Base-by-base conservation (phyloP, 2,888 invertebrate genomes). In the Timandra comae region DNA sequence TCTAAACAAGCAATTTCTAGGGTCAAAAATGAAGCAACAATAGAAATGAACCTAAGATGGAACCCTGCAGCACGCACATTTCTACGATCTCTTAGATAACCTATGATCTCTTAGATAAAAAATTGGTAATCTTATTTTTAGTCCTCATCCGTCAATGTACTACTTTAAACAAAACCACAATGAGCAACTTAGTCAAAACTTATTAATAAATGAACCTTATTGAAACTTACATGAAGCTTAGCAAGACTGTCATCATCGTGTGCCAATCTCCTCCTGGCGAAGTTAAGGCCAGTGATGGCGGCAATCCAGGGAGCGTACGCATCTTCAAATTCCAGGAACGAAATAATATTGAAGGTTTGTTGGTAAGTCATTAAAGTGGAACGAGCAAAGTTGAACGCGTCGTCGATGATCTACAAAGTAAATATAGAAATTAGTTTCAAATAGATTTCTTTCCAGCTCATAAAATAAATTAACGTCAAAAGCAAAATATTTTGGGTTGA, bases 301-400 rank as follows among this genome's bases (percentile, higher is more conserved):
- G 90, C 77, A 23, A 84, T 77, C 90, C 93, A 93, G 0, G 93
- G 92, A 10, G 91, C 81, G 43, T 91, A 91, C 31, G 90, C 87
- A 3, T 84, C 86, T 69, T 92, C 92, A 2, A 81, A 76, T 33
- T 79, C 74, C 39, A 95, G 52, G 67, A 76, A 84, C 0, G 82
- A 80, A 49, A 78, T 88, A 3, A 91, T 81, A 35, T 88, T 87
- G 6, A 93, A 71, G 0, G 88, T 86, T 12, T 72, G 61, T 1
- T 66, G 63, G 52, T 91, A 91, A 2, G 73, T 41, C 11, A 89
- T 38, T 1, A 79, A 53, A 2, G 74, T 80, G 7, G 88, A 86
- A 57, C 89, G 77, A 0, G 89, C 91, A 4, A 90, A 65, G 30
- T 81, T 77, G 39, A 89, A 79, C 2, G 90, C 70, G 62, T 94